These are phyloP conservation scores for Tenthredo scrophulariae DNA, from an alignment of 2,888 invertebrate genomes.

Conservation along the genomic window DNA sequence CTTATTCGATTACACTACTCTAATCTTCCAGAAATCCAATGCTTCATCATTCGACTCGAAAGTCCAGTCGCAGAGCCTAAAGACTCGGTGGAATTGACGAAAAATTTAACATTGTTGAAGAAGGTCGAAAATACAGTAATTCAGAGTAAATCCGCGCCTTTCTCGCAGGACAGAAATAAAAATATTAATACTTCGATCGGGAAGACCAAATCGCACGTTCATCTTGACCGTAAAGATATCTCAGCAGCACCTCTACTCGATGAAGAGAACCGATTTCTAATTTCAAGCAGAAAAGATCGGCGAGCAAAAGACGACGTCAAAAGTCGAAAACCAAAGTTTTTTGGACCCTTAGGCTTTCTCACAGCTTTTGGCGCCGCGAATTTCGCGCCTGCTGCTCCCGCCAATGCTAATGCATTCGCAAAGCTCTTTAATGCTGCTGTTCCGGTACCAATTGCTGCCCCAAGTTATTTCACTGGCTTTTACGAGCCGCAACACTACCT, in stretches of 20 bases:
- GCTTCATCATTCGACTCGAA: constrained; percentile 15
- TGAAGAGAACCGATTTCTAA: neutral
- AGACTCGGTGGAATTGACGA: neutral
- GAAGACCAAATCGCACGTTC: neutral
- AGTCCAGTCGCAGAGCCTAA: neutral
- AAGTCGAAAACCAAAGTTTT: constrained; percentile 64
- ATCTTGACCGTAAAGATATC: neutral
- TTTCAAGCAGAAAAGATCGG: neutral
- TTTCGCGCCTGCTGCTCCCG: constrained; percentile 57
- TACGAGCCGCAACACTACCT: constrained; percentile 35
- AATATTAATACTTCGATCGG: neutral
- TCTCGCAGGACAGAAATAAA: neutral
- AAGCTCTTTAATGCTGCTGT: constrained; percentile 55
- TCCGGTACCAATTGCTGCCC: constrained; percentile 57
- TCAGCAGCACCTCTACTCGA: neutral
- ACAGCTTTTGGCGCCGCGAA: constrained; percentile 68
- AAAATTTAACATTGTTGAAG: constrained; percentile 24
- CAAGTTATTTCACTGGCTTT: constrained; percentile 60
- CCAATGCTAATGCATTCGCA: constrained; percentile 56
- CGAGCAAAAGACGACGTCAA: neutral
- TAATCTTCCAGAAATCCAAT: constrained; percentile 25
- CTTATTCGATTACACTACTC: neutral
- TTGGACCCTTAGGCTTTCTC: constrained; percentile 69
- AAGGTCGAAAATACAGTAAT: constrained; percentile 7
- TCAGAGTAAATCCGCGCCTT: neutral